Evolutionary conservation across 2,113 vertebrate genomes (phyloP), one percentile per base, ranked within the genome.

Genomic region (Larimichthys polyactis): DNA sequence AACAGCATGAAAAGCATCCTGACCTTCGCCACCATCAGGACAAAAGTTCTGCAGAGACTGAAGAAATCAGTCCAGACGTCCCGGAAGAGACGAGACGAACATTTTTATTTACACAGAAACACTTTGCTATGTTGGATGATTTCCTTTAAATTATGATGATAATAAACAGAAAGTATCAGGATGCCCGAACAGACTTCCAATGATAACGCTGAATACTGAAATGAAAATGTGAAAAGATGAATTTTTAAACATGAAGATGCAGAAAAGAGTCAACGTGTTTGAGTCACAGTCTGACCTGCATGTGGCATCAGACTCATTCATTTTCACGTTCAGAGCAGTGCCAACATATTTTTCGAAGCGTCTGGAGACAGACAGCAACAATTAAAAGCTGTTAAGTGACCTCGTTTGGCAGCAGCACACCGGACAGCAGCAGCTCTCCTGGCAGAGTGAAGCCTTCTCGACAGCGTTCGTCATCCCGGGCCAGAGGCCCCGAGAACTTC

Each of bases 301-400:
- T 5, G 43, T 20, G 17, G 11, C 49, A 27, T 64, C 15, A 22
- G 59, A 69, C 17, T 22, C 24, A 27, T n/a, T n/a, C n/a, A n/a
- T 64, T 49, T 19, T 17, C 2, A 3, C 46, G 43, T 32, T 71
- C 22, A 51, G 22, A 58, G 29, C 65, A 0, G 27, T 79, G 75
- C 72, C 69, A 79, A 68, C 77, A 66, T 4, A 46, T 57, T 85
- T 86, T 55, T 65, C 59, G 75, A 32, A 71, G 76, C 52, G 5
- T 75, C 74, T 73, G 67, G 71, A 77, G 79, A 81, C 75, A 78
- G 65, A 87, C 64, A 60, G 7, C 14, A 87, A 78, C 80, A 87
- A 93, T 92, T 92, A 94, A 84, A 88, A 91, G 89, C 90, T 86
- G 88, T 87, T 90, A 94, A 92, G 89, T 88, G 89, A 85, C 43